Conservation (phyloP, 2,888 invertebrate genomes). For the Vandiemenella viatica region DNA sequence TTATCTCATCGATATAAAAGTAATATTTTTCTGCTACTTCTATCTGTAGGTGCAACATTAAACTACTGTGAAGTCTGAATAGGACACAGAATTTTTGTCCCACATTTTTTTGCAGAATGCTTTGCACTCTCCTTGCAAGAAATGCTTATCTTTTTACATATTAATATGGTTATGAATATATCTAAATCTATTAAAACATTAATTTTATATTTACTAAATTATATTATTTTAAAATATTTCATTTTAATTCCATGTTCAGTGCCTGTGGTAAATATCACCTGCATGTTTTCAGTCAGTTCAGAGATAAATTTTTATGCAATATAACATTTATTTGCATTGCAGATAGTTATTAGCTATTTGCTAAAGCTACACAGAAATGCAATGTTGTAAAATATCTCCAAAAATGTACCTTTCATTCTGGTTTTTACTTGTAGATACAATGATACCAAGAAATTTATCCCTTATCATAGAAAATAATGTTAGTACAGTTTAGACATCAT, state of each 20-base stretch:
- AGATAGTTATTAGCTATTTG: too few species aligned
- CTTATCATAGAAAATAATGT: too few species aligned
- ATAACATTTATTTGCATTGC: not conserved
- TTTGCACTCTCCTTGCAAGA: constrained; percentile 16
- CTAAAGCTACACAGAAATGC: not conserved
- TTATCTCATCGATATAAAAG: too few species aligned
- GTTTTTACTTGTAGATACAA: too few species aligned
- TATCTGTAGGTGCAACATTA: too few species aligned
- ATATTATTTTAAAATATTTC: not conserved
- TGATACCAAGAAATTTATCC: too few species aligned
- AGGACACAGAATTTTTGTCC: constrained; percentile 5
- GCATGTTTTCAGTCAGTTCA: not conserved
- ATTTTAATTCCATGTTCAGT: not conserved
- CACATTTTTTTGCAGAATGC: constrained; percentile 14
- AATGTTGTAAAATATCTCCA: too few species aligned
- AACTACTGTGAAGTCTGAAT: too few species aligned
- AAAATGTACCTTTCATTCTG: too few species aligned
- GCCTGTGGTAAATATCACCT: not conserved
- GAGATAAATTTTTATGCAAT: not conserved
- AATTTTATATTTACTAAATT: too few species aligned
- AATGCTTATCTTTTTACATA: constrained; percentile 11
- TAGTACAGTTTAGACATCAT: too few species aligned
- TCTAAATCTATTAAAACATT: constrained; percentile 1
- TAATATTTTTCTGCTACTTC: too few species aligned
- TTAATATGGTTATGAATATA: constrained; percentile 6